Evolutionary conservation across 2,888 invertebrate species (phyloP), one percentile per base, ranked within the genome.

Genomic region (Ischnus inquisitorius): DNA sequence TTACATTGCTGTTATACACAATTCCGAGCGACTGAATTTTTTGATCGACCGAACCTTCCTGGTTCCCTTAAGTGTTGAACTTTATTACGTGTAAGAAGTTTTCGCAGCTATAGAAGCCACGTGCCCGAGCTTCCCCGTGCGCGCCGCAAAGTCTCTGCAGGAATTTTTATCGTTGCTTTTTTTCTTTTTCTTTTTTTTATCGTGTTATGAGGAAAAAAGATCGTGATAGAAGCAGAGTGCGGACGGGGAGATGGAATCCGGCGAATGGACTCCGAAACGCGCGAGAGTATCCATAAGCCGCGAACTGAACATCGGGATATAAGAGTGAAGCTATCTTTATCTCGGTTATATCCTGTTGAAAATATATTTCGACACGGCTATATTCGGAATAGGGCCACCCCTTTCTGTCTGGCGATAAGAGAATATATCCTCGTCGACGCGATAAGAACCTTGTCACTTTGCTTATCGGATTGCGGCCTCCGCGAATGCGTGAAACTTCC

Each of bases 111-210:
- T 79, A 22, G 64, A 60, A 34, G 72, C 67, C 78, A 78, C 43
- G 68, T 69, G 82, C 25, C 25, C 60, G 28, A 39, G 22, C 46
- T 57, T 51, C 25, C 34, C 25, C 3, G 25, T 46, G 19, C 25
- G 12, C 25, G 34, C 34, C 34, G 34, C 34, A 4, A 1, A 34
- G 34, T 34, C 4, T 54, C 51, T 1, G 3, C 68, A 60, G 60
- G 67, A 82, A 82, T 82, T 83, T 83, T 83, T 75, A 83, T 79
- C 34, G 74, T 14, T n/a, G n/a, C n/a, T n/a, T n/a, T n/a, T n/a
- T n/a, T n/a, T n/a, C n/a, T n/a, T n/a, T n/a, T n/a, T n/a, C n/a
- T n/a, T n/a, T n/a, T 82, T 83, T 83, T 83, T 75, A 83, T 79
- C 34, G 74, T 14, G 19, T 62, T 34, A 39, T 41, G 57, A 14